Base-by-base conservation (phyloP, 2,888 invertebrate species). In the Acronicta psi region DNA sequence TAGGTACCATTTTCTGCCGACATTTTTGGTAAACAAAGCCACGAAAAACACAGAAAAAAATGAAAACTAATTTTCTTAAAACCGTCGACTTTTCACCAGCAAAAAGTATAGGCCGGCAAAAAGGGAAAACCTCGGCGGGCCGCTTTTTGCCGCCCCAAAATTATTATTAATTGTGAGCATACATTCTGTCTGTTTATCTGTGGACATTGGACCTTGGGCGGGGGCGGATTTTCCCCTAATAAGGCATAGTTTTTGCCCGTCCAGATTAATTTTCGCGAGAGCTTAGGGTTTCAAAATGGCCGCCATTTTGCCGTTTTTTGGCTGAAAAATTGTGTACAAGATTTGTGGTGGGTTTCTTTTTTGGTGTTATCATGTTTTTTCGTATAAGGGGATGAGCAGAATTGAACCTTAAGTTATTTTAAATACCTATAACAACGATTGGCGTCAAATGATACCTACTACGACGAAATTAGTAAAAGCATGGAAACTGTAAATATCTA, bases 161-260 rank as follows among this genome's bases (percentile, higher is more conserved):
- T 92, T 90, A 93, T 92, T 90, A 93, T 91, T 89, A 93, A 93
- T 93, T 79, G 88, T 72, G 73, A 82, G 83, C 90, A 91, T 91
- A 91, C 85, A 91, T 91, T 85, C 77, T 81, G 81, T 78, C 82
- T 89, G 91, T 89, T 93, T 93, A 92, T 92, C 92, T 91, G 75
- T 76, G 83, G 85, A 82, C 79, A 81, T 83, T 79, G 83, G 83
- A 84, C 88, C 79, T 81, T 77, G 80, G 75, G 87, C 73, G 66
- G 59, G 81, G 89, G 87, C 72, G 68, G 80, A 82, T 81, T 81
- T 82, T 83, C 80, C 87, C 82, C 87, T 91, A 91, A 91, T 88
- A 90, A 91, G 91, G 86, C 81, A 80, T 88, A 88, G 89, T 92
- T 93, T 93, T 93, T 91, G 88, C 78, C 44, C 59, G 53, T 58